Evolutionary conservation across 2,797 vertebrate genomes (phyloP).

Genomic region (Balearica regulorum): DNA sequence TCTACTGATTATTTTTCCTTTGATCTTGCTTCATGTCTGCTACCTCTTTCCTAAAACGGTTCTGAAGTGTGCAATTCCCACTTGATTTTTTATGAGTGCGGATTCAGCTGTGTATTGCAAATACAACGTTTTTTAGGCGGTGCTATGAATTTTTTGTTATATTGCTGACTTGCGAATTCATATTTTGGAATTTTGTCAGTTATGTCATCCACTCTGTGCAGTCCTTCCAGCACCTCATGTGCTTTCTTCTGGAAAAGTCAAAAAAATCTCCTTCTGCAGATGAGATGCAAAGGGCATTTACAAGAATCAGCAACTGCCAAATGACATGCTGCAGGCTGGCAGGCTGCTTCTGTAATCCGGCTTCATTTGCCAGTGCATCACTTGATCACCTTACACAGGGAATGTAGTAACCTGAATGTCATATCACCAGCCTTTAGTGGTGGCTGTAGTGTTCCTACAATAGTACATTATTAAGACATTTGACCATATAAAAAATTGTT

Average conservation of each 20-base stretch:
- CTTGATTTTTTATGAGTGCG: not conserved
- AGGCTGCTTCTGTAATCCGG: not conserved
- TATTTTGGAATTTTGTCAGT: not conserved
- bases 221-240: not conserved
- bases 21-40: not conserved
- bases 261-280: not conserved
- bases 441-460: not conserved
- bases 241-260: not conserved
- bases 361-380: not conserved
- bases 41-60: not conserved
- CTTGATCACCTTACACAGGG: not conserved
- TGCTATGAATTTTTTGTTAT: not conserved
- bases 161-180: constrained; percentile 2
- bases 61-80: not conserved
- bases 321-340: not conserved
- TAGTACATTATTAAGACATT: not conserved
- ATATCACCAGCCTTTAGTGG: not conserved
- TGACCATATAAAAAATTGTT: rapidly evolving
- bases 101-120: not conserved
- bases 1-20: not conserved
- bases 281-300: not conserved
- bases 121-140: not conserved
- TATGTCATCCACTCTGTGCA: not conserved
- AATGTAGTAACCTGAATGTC: not conserved
- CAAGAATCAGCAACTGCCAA: not conserved